phyloP scores from a whole-genome alignment of 2,113 vertebrate genomes.

The Coryphaenoides rupestris region DNA sequence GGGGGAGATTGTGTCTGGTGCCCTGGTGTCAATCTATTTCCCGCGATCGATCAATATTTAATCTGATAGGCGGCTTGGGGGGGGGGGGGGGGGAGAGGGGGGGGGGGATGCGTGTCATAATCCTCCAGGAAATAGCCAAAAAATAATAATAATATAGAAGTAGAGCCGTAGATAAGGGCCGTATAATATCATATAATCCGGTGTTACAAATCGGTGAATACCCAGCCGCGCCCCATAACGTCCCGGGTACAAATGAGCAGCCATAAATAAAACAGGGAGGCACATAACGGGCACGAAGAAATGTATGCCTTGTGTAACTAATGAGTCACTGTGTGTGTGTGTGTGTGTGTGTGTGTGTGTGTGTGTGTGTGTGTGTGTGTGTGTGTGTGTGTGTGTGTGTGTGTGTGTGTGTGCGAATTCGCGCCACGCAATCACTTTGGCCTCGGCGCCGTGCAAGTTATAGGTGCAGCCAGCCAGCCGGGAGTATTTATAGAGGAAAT shows the following conservation, averaged over 20 bases:
- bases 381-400: too few species aligned
- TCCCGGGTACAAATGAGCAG: slow-evolving; percentile 15
- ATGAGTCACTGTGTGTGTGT: background rate
- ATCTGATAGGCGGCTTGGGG: slow-evolving; percentile 40
- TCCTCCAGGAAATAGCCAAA: slow-evolving; percentile 11
- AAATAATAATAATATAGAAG: slow-evolving; percentile 17
- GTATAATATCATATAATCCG: slow-evolving; percentile 13
- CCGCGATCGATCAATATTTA: slow-evolving; percentile 29
- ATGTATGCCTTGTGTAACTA: background rate
- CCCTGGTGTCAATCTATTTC: slow-evolving; percentile 24
- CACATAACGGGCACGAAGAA: background rate
- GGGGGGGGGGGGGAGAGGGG: too few species aligned
- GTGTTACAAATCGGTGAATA: slow-evolving; percentile 16
- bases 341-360: too few species aligned
- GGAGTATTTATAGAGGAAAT: background rate
- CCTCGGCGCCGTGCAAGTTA: background rate
- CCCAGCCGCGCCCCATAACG: too few species aligned
- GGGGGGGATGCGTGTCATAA: slow-evolving; percentile 6
- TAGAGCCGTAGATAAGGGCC: slow-evolving; percentile 19
- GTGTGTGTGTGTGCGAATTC: too few species aligned
- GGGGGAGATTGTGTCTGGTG: slow-evolving; percentile 36
- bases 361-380: too few species aligned
- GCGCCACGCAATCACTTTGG: background rate
- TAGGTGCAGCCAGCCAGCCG: background rate
- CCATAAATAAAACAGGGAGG: background rate